Percentiles rank a stretch among this genome's conserved stretches.
Evolutionary conservation across 2,797 vertebrate species (phyloP).

Genomic region (Novumbra hubbsi): DNA sequence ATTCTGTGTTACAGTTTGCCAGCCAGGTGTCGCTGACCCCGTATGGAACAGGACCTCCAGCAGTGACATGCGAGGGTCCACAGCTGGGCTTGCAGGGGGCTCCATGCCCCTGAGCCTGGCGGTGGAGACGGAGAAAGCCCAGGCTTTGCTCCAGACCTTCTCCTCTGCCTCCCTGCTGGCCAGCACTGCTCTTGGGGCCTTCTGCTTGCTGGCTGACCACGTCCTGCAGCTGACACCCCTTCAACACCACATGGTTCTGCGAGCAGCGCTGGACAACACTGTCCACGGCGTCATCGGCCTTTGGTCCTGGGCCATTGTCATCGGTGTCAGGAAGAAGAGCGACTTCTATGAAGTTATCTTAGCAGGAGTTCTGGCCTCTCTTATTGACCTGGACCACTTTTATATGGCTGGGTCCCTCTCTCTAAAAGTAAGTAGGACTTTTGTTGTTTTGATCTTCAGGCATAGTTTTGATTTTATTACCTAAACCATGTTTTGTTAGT

Average conservation of each 20-base stretch:
- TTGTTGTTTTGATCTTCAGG: not conserved
- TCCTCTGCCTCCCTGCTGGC: slow-evolving; percentile 87
- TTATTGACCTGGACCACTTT: slow-evolving; percentile 95
- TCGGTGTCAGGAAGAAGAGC: slow-evolving; percentile 88
- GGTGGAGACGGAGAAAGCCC: slow-evolving; percentile 88
- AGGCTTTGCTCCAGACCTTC: slow-evolving; percentile 88
- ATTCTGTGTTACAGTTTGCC: not conserved
- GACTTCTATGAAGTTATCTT: slow-evolving; percentile 88
- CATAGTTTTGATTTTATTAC: too few relatives aligned
- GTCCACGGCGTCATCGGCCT: slow-evolving; percentile 86
- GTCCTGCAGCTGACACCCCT: slow-evolving; percentile 79
- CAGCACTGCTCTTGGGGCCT: slow-evolving; percentile 84
- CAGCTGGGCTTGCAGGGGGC: slow-evolving; percentile 45
- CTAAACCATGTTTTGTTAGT: too few relatives aligned
- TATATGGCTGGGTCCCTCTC: slow-evolving; percentile 88
- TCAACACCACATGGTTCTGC: slow-evolving; percentile 88
- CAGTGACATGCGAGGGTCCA: slow-evolving; percentile 65
- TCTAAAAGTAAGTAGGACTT: slow-evolving; percentile 77
- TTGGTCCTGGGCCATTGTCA: slow-evolving; percentile 95
- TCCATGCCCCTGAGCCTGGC: slow-evolving; percentile 77
- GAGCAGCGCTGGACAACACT: slow-evolving; percentile 84
- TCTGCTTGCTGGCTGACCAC: slow-evolving; percentile 85
- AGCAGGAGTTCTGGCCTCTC: slow-evolving; percentile 88
- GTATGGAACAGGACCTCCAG: slow-evolving; percentile 3
- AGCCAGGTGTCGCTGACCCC: not conserved